Evolutionary conservation across 2,113 vertebrate genomes (phyloP).

Genomic region (Fregata magnificens): DNA sequence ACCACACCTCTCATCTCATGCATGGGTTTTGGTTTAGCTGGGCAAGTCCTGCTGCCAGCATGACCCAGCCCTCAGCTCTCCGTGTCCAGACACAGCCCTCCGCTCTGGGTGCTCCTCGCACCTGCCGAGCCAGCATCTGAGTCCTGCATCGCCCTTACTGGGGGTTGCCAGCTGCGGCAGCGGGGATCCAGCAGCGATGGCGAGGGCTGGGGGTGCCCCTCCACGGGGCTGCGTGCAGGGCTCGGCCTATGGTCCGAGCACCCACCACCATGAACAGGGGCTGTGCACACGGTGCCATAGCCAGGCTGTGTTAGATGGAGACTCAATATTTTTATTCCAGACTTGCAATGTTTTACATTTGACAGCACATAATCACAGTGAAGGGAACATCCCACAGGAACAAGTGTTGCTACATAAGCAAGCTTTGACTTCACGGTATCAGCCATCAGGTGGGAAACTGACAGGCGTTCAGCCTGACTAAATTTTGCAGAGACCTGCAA

Average conservation of each 20-base stretch:
- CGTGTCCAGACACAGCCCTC: not conserved
- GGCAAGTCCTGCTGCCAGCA: not conserved
- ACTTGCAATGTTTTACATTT: not conserved
- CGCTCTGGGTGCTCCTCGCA: not conserved
- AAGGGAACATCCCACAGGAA: not conserved
- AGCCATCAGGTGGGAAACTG: not conserved
- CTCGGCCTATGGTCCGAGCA: not conserved
- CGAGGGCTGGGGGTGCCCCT: not conserved
- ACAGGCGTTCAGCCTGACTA: not conserved
- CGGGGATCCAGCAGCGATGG: accelerated
- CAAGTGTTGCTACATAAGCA: not conserved
- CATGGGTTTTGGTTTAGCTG: not conserved
- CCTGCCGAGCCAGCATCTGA: accelerated
- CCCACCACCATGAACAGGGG: accelerated
- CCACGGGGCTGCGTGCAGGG: accelerated
- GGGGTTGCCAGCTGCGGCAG: not conserved
- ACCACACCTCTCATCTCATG: not conserved
- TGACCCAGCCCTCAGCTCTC: not conserved
- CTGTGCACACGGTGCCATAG: accelerated
- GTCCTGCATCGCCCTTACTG: not conserved
- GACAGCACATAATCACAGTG: not conserved
- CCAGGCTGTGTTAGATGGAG: accelerated
- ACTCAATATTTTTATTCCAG: not conserved
- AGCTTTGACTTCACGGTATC: not conserved
- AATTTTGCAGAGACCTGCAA: not conserved